A percentile compares a stretch with the other conserved stretches of the same genome.
Conservation (phyloP, 2,888 invertebrate species). For the Chydorus sphaericus region DNA sequence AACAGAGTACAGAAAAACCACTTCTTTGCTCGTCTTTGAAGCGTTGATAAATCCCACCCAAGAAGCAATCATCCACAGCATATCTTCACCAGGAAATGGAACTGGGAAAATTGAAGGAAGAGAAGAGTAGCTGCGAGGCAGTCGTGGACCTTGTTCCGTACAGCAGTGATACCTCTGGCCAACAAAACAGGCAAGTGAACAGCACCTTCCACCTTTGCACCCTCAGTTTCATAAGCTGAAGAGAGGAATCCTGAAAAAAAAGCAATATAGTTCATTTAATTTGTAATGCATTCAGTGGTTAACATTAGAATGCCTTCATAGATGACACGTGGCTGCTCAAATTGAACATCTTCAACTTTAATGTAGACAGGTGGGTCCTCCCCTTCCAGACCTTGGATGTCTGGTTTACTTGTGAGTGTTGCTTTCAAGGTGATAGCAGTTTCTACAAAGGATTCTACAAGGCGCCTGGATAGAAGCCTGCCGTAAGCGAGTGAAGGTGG, state of each 20-base stretch:
- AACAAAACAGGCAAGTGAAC: neutral
- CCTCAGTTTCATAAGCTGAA: neutral
- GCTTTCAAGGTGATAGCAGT: neutral
- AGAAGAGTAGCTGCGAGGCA: neutral
- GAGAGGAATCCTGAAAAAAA: neutral
- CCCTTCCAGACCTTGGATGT: neutral
- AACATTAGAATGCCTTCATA: neutral
- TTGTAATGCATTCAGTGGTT: too few species aligned
- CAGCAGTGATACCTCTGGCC: neutral
- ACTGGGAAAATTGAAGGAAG: neutral
- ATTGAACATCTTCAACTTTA: neutral
- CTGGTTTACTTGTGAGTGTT: neutral
- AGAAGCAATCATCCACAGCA: conserved; percentile 3
- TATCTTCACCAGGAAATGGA: neutral
- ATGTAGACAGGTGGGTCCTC: neutral
- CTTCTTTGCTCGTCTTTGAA: neutral
- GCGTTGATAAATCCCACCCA: neutral
- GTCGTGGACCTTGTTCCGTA: neutral
- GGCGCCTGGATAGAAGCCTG: neutral
- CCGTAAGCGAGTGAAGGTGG: neutral
- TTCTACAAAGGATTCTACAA: neutral
- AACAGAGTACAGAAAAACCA: neutral
- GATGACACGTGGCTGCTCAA: neutral
- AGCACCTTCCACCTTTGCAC: neutral
- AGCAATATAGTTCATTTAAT: neutral